Base-by-base conservation (phyloP, 1,140 invertebrate genomes). In the Trichoplusia ni region DNA sequence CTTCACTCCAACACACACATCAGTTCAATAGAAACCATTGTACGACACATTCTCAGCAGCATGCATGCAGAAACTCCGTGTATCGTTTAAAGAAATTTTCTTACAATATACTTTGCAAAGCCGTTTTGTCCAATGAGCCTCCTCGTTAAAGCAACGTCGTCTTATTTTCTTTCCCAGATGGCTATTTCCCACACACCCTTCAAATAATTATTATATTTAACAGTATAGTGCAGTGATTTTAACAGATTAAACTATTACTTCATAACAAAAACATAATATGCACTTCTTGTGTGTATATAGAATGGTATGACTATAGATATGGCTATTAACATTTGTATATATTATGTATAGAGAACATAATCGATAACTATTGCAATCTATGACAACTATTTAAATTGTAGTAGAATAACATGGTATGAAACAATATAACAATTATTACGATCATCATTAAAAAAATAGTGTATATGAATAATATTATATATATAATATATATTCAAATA, bases 391-490 rank as follows among this genome's bases (percentile, higher is more conserved):
- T 69, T 73, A 77, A 11, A 73, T 47, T 80, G 75, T 71, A 73
- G 71, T 67, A 72, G 74, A 67, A 73, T 79, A 85, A 87, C 82
- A 82, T 73, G 74, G 78, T 74, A 81, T 79, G 80, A 86, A 89
- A 86, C 80, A 85, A 86, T 82, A 81, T 84, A 89, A 87, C 82
- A 84, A 83, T 83, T 74, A 84, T 74, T n/a, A n/a, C n/a, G n/a
- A 11, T 60, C 80, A 82, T 77, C 65, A 68, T 74, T 78, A 76
- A 81, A 80, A 81, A 79, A 85, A 82, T 80, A 75, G 83, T 86
- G 84, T 87, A 89, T 87, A 89, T 84, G 83, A 89, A 86, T 86
- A 86, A 82, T 82, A 84, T 84, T 44, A 84, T 84, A 82, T 75
- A 63, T 44, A 70, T 47, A 69, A 74, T 73, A 80, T 76, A 86